Evolutionary conservation across 2,113 vertebrate species (phyloP), one percentile per base, ranked within the genome.

Genomic region (Echinops telfairi): DNA sequence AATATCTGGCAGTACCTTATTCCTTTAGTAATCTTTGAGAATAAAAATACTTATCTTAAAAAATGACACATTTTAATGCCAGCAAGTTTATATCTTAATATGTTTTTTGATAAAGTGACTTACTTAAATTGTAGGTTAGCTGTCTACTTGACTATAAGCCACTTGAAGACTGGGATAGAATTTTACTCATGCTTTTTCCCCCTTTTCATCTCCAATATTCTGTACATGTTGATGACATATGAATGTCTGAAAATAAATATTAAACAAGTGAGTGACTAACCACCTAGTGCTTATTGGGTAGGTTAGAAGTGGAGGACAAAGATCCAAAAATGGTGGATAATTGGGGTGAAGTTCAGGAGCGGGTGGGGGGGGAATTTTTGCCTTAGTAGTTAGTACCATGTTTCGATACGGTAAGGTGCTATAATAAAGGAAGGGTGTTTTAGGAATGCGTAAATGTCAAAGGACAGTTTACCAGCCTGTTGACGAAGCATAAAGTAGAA

Each of bases 11-110:
- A 75, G 15, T 20, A 57, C 23, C 11, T n/a, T 71, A n/a, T 47
- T 83, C 80, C 27, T 80, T 90, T 77, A 88, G 87, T 81, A 25
- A 36, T 73, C 66, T 86, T 91, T 40, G 31, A 86, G 22, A 60
- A 1, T 7, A 29, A 83, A 93, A 89, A 57, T 80, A 70, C 76
- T 75, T 92, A 20, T 83, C 57, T 83, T 12, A 62, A 75, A 53
- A 53, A 14, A 58, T 82, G 58, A 33, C 25, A 80, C 29, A 22
- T 91, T 91, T 82, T 86, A 79, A 88, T 92, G 76, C 15, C 70
- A 86, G 75, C 33, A 22, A 64, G 40, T 86, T 96, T 47, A 87
- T 31, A 79, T 94, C 82, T 94, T 86, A 47, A 82, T 79, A 79
- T 86, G 70, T 12, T 92, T 92, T 89, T 58, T 33, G 47, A n/a